These are phyloP conservation scores for Oegoconia quadripuncta DNA, from an alignment of 2,888 invertebrate genomes.

Conservation along the genomic window DNA sequence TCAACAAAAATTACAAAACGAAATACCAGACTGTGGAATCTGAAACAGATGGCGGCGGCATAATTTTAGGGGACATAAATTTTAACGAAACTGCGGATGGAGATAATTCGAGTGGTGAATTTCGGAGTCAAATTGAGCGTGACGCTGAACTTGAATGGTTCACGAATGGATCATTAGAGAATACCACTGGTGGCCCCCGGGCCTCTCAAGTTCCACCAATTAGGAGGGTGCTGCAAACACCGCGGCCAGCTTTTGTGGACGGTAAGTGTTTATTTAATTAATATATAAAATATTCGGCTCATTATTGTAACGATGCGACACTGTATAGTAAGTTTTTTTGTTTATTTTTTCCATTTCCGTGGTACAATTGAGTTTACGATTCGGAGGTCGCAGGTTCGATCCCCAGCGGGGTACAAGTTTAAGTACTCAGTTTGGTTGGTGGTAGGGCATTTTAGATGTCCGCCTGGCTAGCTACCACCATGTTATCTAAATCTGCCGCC, in stretches of 20 bases:
- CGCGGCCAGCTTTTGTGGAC: slow-evolving; percentile 33
- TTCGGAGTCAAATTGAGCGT: slow-evolving; percentile 10
- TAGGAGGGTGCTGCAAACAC: slow-evolving; percentile 33
- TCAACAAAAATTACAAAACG: slow-evolving; percentile 40
- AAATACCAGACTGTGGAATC: no score
- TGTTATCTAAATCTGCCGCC: no score
- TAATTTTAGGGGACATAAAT: slow-evolving; percentile 15
- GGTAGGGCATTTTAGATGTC: no score
- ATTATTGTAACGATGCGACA: no score
- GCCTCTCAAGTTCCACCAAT: slow-evolving; percentile 33
- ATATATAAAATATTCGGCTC: no score
- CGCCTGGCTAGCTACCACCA: no score
- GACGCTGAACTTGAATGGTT: slow-evolving; percentile 14
- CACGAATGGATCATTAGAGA: slow-evolving; percentile 35
- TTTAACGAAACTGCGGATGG: slow-evolving; percentile 18
- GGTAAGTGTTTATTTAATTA: slow-evolving; percentile 38
- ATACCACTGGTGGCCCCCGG: slow-evolving; percentile 12
- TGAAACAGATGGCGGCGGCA: slow-evolving; percentile 9
- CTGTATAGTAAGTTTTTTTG: no score
- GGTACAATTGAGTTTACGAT: no score
- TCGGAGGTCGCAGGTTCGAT: no score
- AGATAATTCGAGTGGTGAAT: slow-evolving; percentile 12
- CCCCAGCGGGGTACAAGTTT: no score
- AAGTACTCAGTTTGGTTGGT: no score
- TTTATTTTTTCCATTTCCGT: no score